phyloP scores from a whole-genome alignment of 1,140 invertebrate species.

The Mycetomoellerius zeteki region DNA sequence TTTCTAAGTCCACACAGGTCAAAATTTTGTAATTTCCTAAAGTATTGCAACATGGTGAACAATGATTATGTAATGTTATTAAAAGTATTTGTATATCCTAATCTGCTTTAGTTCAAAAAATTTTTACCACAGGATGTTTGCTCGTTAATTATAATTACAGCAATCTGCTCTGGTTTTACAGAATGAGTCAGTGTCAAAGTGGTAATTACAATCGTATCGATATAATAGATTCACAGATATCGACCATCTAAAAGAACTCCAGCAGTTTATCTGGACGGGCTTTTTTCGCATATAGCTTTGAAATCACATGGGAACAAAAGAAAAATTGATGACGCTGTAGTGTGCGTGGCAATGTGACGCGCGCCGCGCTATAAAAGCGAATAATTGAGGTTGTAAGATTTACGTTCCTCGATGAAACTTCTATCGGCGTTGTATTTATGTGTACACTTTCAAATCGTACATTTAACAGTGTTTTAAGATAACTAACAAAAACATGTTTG shows the following conservation, averaged over 20 bases:
- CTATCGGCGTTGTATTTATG: conserved; percentile 21
- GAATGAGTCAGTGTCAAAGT: background rate
- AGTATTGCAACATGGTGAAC: background rate
- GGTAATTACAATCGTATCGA: conserved; percentile 45
- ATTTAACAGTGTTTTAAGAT: background rate
- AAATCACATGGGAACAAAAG: conserved; percentile 52
- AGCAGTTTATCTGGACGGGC: conserved; percentile 25
- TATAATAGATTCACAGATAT: conserved; percentile 9
- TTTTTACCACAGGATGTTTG: conserved; percentile 4
- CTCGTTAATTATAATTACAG: conserved; percentile 46
- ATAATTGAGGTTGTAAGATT: conserved; percentile 57
- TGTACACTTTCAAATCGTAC: background rate
- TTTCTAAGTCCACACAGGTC: too few species aligned
- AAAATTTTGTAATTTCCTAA: too few species aligned
- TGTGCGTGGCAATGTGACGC: conserved; percentile 45
- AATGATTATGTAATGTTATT: conserved; percentile 31
- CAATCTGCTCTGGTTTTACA: background rate
- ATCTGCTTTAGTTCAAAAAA: background rate
- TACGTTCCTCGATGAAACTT: conserved; percentile 36
- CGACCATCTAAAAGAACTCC: conserved; percentile 38
- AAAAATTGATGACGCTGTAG: conserved; percentile 58
- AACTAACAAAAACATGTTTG: background rate
- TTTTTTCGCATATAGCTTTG: conserved; percentile 26
- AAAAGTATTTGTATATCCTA: conserved; percentile 8
- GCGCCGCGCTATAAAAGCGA: conserved; percentile 39